A percentile compares a stretch with the other conserved stretches of the same genome.
Conservation (phyloP, 2,797 vertebrate genomes). For the Pitangus sulphuratus region DNA sequence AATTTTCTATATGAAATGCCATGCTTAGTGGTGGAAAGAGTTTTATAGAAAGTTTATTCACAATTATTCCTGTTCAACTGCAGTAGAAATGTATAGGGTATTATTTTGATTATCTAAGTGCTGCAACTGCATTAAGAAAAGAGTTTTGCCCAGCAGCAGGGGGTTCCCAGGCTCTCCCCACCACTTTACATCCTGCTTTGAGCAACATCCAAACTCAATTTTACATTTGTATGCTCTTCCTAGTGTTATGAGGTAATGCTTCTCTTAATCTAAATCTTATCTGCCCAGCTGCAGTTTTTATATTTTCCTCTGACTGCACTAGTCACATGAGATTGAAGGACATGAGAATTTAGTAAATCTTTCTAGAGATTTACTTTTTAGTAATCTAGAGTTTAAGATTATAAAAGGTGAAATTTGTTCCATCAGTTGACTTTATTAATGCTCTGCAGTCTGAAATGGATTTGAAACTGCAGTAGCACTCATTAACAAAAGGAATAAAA, state of each 20-base stretch:
- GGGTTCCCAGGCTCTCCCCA: not conserved
- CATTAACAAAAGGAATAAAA: not conserved
- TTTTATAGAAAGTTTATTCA: not conserved
- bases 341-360: conserved; percentile 43
- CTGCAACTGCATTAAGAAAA: not conserved
- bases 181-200: conserved; percentile 35
- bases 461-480: conserved; percentile 15
- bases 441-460: not conserved
- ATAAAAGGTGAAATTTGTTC: conserved; percentile 5
- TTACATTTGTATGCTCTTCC: conserved; percentile 27
- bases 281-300: conserved; percentile 34
- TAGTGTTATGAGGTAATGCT: conserved; percentile 42
- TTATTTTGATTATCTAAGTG: not conserved
- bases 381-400: conserved; percentile 43
- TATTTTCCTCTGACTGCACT: conserved; percentile 30
- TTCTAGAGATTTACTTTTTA: no score
- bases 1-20: not conserved
- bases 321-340: conserved; percentile 19
- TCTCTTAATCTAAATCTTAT: conserved; percentile 62
- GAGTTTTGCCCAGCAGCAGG: not conserved
- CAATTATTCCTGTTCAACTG: not conserved
- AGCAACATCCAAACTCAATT: conserved; percentile 57
- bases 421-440: conserved; percentile 8
- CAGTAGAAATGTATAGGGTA: not conserved
- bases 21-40: not conserved